Evolutionary conservation across 2,888 invertebrate species (phyloP).

Genomic region (Clivina fossor): DNA sequence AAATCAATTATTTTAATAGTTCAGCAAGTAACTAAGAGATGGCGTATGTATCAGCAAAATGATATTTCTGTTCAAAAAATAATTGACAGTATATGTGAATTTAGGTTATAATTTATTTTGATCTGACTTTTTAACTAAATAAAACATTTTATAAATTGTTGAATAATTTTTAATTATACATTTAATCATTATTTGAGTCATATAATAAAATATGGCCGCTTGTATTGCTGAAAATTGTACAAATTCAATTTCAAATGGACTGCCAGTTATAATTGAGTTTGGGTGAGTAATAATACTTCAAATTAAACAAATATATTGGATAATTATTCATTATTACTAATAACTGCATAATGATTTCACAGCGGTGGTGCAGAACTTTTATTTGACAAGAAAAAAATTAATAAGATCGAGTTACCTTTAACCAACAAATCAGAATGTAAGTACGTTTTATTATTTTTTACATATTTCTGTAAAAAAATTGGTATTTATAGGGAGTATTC

Average conservation of each 20-base stretch:
- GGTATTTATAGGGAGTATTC: conserved; percentile 66
- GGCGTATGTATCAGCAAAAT: too few species aligned
- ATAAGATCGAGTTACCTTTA: conserved; percentile 66
- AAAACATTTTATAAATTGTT: too few species aligned
- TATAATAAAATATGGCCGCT: too few species aligned
- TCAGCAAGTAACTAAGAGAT: too few species aligned
- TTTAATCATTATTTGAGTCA: too few species aligned
- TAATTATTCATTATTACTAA: conserved; percentile 15
- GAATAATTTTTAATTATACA: too few species aligned
- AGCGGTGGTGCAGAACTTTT: conserved; percentile 92
- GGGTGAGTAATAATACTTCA: conserved; percentile 41
- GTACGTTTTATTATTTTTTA: conserved; percentile 40
- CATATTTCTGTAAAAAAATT: too few species aligned
- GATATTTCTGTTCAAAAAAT: too few species aligned
- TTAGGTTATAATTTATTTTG: background rate
- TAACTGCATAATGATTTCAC: conserved; percentile 48
- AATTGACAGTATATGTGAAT: background rate
- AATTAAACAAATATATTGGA: conserved; percentile 21
- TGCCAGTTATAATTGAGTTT: conserved; percentile 47
- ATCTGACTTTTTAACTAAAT: too few species aligned
- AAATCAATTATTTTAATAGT: too few species aligned
- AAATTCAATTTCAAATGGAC: conserved; percentile 14
- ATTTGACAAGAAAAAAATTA: conserved; percentile 78
- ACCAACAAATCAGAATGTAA: conserved; percentile 57
- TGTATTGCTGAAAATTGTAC: background rate